Base-by-base conservation (phyloP, 2,113 vertebrate species). In the Daubentonia madagascariensis region DNA sequence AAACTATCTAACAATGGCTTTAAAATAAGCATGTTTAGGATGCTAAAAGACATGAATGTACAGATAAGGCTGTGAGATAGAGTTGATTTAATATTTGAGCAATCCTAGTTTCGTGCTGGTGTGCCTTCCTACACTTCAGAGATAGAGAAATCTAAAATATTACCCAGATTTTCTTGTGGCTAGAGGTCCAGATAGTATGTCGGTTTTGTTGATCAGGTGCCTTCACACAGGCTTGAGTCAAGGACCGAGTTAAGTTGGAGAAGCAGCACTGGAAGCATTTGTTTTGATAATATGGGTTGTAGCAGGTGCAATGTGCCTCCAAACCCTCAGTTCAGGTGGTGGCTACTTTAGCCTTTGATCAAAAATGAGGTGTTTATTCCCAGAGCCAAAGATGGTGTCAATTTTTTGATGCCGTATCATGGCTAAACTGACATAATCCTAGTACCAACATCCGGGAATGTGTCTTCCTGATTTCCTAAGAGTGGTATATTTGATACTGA, bases 231-330 rank as follows among this genome's bases (percentile, higher is more conserved):
- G 48, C 13, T 76, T 76, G 6, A 35, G 2, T 65, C 2, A 70
- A 70, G 4, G 16, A 22, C 1, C 1, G 23, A 72, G 4, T 68
- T 48, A 35, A 75, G 12, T 8, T 20, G 5, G 14, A 22, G 10
- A 76, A 22, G 20, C 1, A 45, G 14, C 0, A 5, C 9, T 37
- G n/a, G 1, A 50, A 50, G 14, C 16, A 20, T 23, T 8, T 0
- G 5, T 28, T 23, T 67, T 45, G 35, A 20, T 45, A 28, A 17
- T 35, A 30, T 23, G 23, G 23, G 2, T 23, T n/a, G 1, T 4
- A 35, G 18, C 11, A 40, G 22, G 22, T 59, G 12, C 23, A 40
- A 9, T 57, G 8, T 76, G 13, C 32, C 5, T 50, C 8, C 30
- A 11, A 17, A 67, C 20, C 25, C 3, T 45, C 30, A 75, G 5